Evolutionary conservation across 2,113 vertebrate species (phyloP), one percentile per base, ranked within the genome.

Genomic region (Gopherus flavomarginatus): DNA sequence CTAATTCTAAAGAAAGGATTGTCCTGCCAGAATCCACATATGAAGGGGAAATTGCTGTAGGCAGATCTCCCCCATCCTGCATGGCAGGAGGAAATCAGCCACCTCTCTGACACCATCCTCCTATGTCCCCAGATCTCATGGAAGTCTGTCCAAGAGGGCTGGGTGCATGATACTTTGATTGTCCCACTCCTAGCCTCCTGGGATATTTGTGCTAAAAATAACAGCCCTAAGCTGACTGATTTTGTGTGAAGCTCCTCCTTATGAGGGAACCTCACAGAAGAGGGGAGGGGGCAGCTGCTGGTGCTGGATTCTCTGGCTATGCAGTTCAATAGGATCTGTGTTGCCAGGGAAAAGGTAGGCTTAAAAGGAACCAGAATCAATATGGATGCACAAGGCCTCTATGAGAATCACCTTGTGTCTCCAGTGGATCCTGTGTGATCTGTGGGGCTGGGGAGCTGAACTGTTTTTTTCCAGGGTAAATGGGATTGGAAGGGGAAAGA

Each of bases 1-100:
- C 5, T 79, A 7, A 80, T 85, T 90, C 90, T 29, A 93, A 96
- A 77, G 29, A 6, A 35, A 62, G 62, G 50, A 95, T 83, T 94
- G 54, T 77, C 91, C 80, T 9, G 57, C 90, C 85, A 77, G 72
- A 44, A 77, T 77, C 42, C 72, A 24, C 62, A 22, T 24, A 26
- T 38, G 22, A 22, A 82, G 16, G 87, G 8, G 7, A 86, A 9
- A 31, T 93, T 81, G 84, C 85, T 85, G 80, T 85, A 96, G 96
- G 44, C 31, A 87, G 3, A 59, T 86, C 87, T 56, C 4, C 27
- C 3, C 10, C 81, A 52, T 88, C n/a, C 83, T 12, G 69, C 10
- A 49, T 80, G 77, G 31, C 78, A 87, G 85, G 27, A 85, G 38
- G 27, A 81, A 52, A 59, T 6, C 88, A 86, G 47, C 16, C 75